A percentile compares a stretch with the other conserved stretches of the same genome.
Evolutionary conservation across 2,113 vertebrate species (phyloP).

Genomic region (Siniperca knerii): DNA sequence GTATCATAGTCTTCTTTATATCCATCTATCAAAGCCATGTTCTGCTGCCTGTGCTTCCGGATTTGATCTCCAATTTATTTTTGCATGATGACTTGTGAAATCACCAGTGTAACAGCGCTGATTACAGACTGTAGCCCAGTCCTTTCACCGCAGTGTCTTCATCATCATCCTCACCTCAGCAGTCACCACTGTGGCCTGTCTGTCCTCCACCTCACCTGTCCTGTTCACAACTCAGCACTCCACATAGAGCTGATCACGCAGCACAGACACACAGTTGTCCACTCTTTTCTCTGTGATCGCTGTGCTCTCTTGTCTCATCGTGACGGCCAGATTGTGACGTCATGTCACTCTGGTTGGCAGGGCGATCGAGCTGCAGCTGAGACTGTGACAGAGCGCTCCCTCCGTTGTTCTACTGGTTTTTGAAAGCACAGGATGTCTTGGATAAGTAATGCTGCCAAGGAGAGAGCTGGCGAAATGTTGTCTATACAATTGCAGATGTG

Average conservation of each 20-base stretch:
- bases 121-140: not conserved
- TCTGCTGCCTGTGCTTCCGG: not conserved
- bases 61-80: not conserved
- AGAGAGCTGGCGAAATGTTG: not conserved
- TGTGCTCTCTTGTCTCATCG: not conserved
- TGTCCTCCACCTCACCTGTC: not conserved
- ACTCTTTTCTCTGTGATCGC: not conserved
- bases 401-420: not conserved
- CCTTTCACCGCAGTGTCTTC: not conserved
- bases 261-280: not conserved
- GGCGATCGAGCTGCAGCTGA: not conserved
- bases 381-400: not conserved
- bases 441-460: not conserved
- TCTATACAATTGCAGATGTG: not conserved
- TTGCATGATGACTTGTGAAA: not conserved
- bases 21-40: not conserved
- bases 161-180: not conserved
- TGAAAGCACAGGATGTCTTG: not conserved
- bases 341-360: not conserved
- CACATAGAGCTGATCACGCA: not conserved
- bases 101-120: not conserved
- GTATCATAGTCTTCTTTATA: not conserved
- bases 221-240: not conserved
- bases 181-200: not conserved
- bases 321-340: constrained; percentile 6